Base-by-base conservation (phyloP, 2,888 invertebrate genomes). In the Perizoma flavofasciatum region DNA sequence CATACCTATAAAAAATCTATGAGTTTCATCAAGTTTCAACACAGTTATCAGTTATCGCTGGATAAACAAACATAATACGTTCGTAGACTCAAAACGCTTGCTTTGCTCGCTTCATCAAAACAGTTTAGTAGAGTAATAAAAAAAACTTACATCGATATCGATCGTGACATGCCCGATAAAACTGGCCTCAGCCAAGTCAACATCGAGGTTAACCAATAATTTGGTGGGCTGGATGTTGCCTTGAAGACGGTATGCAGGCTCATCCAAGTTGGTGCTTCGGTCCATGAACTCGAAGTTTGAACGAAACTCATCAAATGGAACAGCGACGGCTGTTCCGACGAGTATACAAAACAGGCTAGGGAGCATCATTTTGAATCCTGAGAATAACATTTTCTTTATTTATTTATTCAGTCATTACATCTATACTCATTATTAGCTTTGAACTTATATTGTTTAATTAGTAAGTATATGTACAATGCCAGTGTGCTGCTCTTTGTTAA, bases 141-240 rank as follows among this genome's bases (percentile, higher is more conserved):
- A 77, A 86, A 43, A 49, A 79, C 88, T 81, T 65, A 88, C 90
- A 63, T 82, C 65, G 55, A 88, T 76, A 32, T 71, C 67, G 44
- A 83, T 75, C 45, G 69, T 68, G 0, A 85, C 84, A 0, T 79
- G 6, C 0, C 91, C 91, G 59, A 77, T 73, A 55, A 91, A 86
- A 10, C 79, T 72, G 0, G 78, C 77, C 22, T 81, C 78, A 4
- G 67, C 59, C 1, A 92, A 63, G 56, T 81, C 73, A 0, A 90
- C 89, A 50, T 92, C 91, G 0, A 92, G 70, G 10, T 88, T 82
- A 0, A 89, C 79, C 9, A 70, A 56, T 8, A 86, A 59, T 4
- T 74, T 56, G 2, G 65, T 74, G 2, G 92, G 92, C 56, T 84
- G 78, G 5, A 92, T 86, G 7, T 59, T 72, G 40, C 85, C 80